Evolutionary conservation across 1,140 invertebrate genomes (phyloP), one percentile per base, ranked within the genome.

Genomic region (Psix sp.): DNA sequence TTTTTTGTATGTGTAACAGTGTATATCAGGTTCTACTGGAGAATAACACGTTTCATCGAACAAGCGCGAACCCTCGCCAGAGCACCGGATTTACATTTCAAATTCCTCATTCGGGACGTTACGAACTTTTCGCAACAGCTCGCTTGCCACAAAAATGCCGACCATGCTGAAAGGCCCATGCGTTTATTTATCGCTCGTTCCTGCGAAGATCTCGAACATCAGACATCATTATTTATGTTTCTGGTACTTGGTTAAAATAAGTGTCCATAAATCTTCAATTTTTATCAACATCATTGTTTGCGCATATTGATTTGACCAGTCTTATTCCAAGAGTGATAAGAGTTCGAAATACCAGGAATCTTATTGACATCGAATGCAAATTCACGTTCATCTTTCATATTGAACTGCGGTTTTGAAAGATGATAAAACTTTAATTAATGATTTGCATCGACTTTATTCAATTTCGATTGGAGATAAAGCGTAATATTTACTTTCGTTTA

Each of bases 141-240:
- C n/a, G 15, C 18, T 39, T 21, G 42, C 3, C 17, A 46, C 31
- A 56, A 54, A 62, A 59, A 45, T 38, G 36, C 13, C n/a, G 0
- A 9, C 46, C 5, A 10, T n/a, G 38, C 16, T 33, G 36, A 42
- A 17, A 48, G 29, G 20, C 18, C 51, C 54, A 52, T 60, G 42
- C 42, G 11, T 40, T 70, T 70, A 62, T 70, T 62, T 56, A 62
- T 70, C 48, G 62, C 66, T 62, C 18, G 38, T 16, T 62, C 35
- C 35, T 56, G 56, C 42, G 24, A n/a, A 40, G 57, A 62, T 56
- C 48, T 70, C 35, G 66, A 70, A 70, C 54, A 48, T 60, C 49
- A 29, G 57, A 70, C 48, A 56, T 70, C 54, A 70, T 70, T 70
- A 70, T 70, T 70, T 62, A 70, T 62, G 56, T 36, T 54, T 49